Base-by-base conservation (phyloP, 2,113 vertebrate genomes). In the Notothenia rossii region DNA sequence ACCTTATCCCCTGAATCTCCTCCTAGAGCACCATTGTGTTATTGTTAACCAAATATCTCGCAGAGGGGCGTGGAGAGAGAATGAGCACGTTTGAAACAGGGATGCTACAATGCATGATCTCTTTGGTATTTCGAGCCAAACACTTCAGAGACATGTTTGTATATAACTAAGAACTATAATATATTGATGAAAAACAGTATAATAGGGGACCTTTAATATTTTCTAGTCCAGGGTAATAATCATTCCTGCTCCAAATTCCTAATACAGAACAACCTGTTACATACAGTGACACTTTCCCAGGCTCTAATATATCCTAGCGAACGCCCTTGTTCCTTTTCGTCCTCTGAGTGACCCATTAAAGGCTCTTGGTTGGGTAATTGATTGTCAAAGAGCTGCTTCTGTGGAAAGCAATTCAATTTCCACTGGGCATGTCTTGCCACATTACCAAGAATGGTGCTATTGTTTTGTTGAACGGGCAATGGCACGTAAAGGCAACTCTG, bases 371-470 rank as follows among this genome's bases (percentile, higher is more conserved):
- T 43, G 63, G 81, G 60, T 87, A 89, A 91, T 79, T 85, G 82
- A 79, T 86, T 22, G 45, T 78, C 87, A 91, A 77, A 88, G 86
- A 86, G 75, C 80, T 59, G 76, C 66, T 81, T 91, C 82, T 92
- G 88, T 91, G 73, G 60, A 77, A 80, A 79, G 83, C 76, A 86
- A 89, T 89, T 90, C 29, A 79, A 88, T 93, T 88, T 88, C 82
- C 74, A 84, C 56, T 10, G 45, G 72, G 73, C 72, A 79, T 49
- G 73, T 84, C 85, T 82, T 74, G 78, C 83, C 83, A 89, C 84
- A 65, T 86, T 53, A 81, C 78, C 10, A 9, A 94, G 89, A 94
- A 90, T 81, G 75, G 29, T 3, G 51, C 81, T 68, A 84, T 88
- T 92, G 91, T 94, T 71, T 79, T 25, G 58, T 48, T 2, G 2